Evolutionary conservation across 2,888 invertebrate species (phyloP), one percentile per base, ranked within the genome.

Genomic region (Rotaria magnacalcarata): DNA sequence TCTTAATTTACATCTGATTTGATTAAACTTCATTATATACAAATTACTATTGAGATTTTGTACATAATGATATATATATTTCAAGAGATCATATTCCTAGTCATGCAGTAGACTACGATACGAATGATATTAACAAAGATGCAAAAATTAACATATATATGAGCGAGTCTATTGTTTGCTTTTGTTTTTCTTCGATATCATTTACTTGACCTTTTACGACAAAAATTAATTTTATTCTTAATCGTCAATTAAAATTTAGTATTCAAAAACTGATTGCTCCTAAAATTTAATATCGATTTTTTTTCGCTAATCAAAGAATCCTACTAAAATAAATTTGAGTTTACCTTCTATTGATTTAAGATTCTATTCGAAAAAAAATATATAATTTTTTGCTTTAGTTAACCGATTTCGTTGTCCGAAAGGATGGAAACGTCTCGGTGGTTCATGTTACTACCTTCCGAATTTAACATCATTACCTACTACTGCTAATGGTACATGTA

Each of bases 391-490:
- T 52, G 11, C 47, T 80, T 27, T 80, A 80, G 75, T 80, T 41
- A 80, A 21, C n/a, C 75, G 75, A 43, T 80, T 47, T 80, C 75
- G 75, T 43, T 80, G 75, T 80, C 75, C 75, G 47, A 80, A 80
- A 80, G 75, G 75, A 80, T 80, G 75, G 75, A 41, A 47, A 43
- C 75, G 75, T 43, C 3, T 80, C 24, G 75, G 75, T 24, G 47
- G 43, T 24, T 80, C 75, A 21, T 80, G 75, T 47, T 80, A 80
- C 43, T 80, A 80, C 47, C 75, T 41, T 8, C 24, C 75, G 0
- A 47, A 80, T 47, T 0, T 80, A 5, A 80, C 75, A 80, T 47
- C 75, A 3, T 10, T 43, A 80, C 2, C 47, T 21, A 10, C 16
- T 24, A 11, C 21, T 43, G 75, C n/a, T 6, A 80, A 80, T 43